These are phyloP conservation scores for Philereme vetulata DNA, from an alignment of 2,888 invertebrate genomes.

Conservation along the genomic window DNA sequence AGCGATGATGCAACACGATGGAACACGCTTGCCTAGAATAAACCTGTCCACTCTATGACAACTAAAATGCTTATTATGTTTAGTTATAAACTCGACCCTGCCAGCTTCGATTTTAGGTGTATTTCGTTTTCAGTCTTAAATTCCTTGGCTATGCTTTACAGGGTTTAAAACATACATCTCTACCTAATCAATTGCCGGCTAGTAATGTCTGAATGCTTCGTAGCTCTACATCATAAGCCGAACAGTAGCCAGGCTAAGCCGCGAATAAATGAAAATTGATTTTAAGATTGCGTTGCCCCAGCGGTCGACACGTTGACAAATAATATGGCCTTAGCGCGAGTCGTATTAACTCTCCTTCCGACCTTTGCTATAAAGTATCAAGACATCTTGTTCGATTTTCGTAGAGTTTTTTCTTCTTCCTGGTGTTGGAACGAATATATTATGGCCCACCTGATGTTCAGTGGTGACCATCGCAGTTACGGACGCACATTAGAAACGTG, in stretches of 20 bases:
- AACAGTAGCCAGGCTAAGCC: constrained; percentile 76
- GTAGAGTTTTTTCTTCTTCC: background rate
- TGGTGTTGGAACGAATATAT: background rate
- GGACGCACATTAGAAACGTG: too few relatives aligned
- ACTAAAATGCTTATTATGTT: too few relatives aligned
- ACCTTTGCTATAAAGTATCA: constrained; percentile 25
- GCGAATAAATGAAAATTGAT: constrained; percentile 84
- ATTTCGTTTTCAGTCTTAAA: too few relatives aligned
- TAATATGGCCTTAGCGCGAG: constrained; percentile 66
- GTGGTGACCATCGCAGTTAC: too few relatives aligned
- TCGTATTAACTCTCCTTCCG: constrained; percentile 50
- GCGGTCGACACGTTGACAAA: constrained; percentile 73
- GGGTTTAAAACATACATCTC: too few relatives aligned
- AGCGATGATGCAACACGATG: too few relatives aligned
- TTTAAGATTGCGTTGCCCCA: constrained; percentile 75
- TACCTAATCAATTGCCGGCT: background rate
- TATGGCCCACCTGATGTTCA: too few relatives aligned
- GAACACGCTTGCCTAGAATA: too few relatives aligned
- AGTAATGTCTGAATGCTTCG: constrained; percentile 29
- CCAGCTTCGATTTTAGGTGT: too few relatives aligned
- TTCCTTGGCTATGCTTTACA: too few relatives aligned
- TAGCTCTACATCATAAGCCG: constrained; percentile 56
- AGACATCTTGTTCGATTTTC: constrained; percentile 15
- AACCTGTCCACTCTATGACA: too few relatives aligned
- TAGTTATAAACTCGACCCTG: too few relatives aligned